These are phyloP conservation scores for Sebastes matsubarae DNA, from an alignment of 2,797 vertebrate species.

Conservation along the genomic window DNA sequence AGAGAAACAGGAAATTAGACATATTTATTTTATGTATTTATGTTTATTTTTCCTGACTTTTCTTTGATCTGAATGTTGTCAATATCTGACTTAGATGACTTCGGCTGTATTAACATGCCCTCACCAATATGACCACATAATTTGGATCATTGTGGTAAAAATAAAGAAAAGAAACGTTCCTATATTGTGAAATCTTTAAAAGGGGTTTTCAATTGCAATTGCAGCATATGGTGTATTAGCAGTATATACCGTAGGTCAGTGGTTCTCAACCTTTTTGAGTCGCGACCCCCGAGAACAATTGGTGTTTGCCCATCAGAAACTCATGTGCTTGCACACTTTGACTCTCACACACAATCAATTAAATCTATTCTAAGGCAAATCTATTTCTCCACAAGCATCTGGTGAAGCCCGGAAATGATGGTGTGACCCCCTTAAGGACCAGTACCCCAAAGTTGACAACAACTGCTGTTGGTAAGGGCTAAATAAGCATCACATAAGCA, in stretches of 20 bases:
- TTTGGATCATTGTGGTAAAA: background rate
- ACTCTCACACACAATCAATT: too few species aligned
- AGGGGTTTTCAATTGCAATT: background rate
- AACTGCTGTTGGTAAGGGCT: too few species aligned
- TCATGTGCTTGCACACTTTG: too few species aligned
- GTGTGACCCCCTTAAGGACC: too few species aligned
- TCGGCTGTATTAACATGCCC: background rate
- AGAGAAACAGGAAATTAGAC: background rate
- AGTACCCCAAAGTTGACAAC: too few species aligned
- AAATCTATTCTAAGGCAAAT: too few species aligned
- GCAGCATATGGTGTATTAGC: background rate
- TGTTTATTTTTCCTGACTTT: background rate
- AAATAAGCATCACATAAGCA: background rate
- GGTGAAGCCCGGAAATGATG: too few species aligned
- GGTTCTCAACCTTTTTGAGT: too few species aligned
- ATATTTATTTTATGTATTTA: background rate
- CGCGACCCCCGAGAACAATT: too few species aligned
- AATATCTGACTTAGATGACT: background rate
- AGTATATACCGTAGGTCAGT: too few species aligned
- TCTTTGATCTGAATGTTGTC: background rate
- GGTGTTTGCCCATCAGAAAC: too few species aligned
- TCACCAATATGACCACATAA: background rate
- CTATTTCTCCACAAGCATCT: too few species aligned
- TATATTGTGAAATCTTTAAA: background rate
- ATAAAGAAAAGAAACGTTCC: background rate